Evolutionary conservation across 2,797 vertebrate genomes (phyloP), one percentile per base, ranked within the genome.

Genomic region (Dicrostonyx torquatus): DNA sequence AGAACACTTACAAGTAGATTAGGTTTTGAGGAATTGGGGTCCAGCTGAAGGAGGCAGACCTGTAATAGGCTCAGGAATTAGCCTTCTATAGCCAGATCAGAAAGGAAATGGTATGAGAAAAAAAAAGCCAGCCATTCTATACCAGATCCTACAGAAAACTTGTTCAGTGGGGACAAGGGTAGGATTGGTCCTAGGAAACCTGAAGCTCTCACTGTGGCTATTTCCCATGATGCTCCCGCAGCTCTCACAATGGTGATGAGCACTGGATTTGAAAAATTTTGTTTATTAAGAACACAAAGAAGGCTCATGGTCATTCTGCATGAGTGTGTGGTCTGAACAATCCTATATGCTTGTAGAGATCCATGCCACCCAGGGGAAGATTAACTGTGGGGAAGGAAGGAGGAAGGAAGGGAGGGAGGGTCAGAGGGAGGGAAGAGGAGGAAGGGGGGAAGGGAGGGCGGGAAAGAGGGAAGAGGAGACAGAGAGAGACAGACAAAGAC

Each of bases 91-190:
- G 94, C 82, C 48, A 37, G 95, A 70, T 73, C 58, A 91, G 78
- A 89, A 93, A 93, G 66, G 84, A 88, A 94, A 87, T 0, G 10
- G n/a, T 55, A 90, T 96, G 96, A 22, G 91, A 92, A 90, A 48
- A 87, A 83, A 90, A 93, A 94, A 93, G 26, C 37, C 78, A 94
- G 92, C 79, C 94, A 4, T 94, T 31, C 70, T 9, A 8, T 2
- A 64, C 66, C 3, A 48, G 85, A 94, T 55, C 55, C 87, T 29
- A 75, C 26, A 31, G 45, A 55, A 90, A 83, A 13, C n/a, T 1
- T 1, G 31, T 3, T 95, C 94, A 84, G 80, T 22, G 88, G 90
- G 60, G 62, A 66, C 40, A 50, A 84, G 66, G 91, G 58, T 72
- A 1, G 90, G 73, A 14, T 29, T 66, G 78, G 72, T 29, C 13